Evolutionary conservation across 1,140 invertebrate species (phyloP).

Genomic region (Tetragonula clypearis): DNA sequence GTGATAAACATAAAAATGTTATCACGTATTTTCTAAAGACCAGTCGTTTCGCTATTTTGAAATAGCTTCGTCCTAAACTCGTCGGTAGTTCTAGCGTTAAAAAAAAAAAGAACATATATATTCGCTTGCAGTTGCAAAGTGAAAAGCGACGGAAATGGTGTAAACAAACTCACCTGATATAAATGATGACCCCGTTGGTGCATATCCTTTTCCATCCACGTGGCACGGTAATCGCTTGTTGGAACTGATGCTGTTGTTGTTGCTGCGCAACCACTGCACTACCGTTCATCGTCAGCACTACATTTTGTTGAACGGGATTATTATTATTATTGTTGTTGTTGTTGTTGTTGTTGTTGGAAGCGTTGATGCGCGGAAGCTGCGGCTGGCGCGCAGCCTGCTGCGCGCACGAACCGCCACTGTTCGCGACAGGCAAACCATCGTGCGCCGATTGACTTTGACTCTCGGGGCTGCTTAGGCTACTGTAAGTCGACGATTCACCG

Average conservation of each 20-base stretch:
- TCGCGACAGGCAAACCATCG: constrained; percentile 40
- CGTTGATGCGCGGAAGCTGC: constrained; percentile 56
- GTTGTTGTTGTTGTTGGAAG: constrained; percentile 60
- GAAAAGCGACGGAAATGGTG: background rate
- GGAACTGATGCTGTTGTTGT: constrained; percentile 65
- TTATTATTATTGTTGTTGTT: background rate
- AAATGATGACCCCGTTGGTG: constrained; percentile 83
- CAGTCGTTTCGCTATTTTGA: too few species aligned
- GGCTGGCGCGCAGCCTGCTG: constrained; percentile 75
- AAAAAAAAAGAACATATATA: too few species aligned
- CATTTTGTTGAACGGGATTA: constrained; percentile 63
- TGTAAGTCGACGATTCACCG: constrained; percentile 78
- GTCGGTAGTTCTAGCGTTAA: too few species aligned
- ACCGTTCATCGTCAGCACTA: constrained; percentile 71
- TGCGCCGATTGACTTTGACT: constrained; percentile 72
- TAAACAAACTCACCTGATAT: constrained; percentile 80
- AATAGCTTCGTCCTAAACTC: too few species aligned
- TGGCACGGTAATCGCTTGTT: constrained; percentile 77
- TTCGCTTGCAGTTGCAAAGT: background rate
- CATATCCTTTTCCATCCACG: constrained; percentile 83
- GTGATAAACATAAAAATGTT: too few species aligned
- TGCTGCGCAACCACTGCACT: constrained; percentile 66
- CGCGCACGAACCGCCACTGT: constrained; percentile 70
- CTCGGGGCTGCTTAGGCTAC: constrained; percentile 79
- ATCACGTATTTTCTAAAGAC: too few species aligned